Percentiles rank a stretch among this genome's conserved stretches.
phyloP scores from a whole-genome alignment of 2,113 vertebrate species.

The Malurus elegans region DNA sequence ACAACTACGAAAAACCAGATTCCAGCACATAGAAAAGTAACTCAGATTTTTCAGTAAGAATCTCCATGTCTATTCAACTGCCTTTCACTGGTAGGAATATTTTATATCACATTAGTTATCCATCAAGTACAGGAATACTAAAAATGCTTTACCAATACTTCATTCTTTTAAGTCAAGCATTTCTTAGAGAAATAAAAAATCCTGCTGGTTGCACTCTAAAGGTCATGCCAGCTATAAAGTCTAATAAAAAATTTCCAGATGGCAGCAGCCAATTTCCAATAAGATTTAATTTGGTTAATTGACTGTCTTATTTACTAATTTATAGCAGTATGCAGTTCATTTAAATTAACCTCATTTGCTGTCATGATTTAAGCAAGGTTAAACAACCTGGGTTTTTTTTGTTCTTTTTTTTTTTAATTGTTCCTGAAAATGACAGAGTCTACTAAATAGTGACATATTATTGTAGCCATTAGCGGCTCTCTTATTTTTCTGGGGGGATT shows the following conservation, averaged over 20 bases:
- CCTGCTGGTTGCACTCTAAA: constrained; percentile 11
- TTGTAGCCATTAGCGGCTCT: neutral
- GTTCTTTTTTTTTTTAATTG: neutral
- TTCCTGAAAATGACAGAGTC: neutral
- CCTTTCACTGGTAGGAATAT: neutral
- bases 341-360: constrained; percentile 64
- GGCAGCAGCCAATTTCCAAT: constrained; percentile 62
- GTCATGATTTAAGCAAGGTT: constrained; percentile 59
- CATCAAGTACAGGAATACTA: neutral
- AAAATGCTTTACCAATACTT: constrained; percentile 16
- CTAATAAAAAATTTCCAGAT: constrained; percentile 64
- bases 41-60: neutral
- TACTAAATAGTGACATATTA: neutral
- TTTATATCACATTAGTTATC: neutral
- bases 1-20: neutral
- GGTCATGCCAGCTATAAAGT: constrained; percentile 46
- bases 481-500: neutral
- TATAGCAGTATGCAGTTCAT: constrained; percentile 57
- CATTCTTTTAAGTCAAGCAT: neutral
- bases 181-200: constrained; percentile 29
- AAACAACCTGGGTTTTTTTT: neutral
- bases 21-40: neutral
- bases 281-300: constrained; percentile 67
- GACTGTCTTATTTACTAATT: constrained; percentile 71
- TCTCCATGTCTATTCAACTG: neutral